Evolutionary conservation across 1,140 invertebrate genomes (phyloP), one percentile per base, ranked within the genome.

Genomic region (Trachymyrmex cornetzi): DNA sequence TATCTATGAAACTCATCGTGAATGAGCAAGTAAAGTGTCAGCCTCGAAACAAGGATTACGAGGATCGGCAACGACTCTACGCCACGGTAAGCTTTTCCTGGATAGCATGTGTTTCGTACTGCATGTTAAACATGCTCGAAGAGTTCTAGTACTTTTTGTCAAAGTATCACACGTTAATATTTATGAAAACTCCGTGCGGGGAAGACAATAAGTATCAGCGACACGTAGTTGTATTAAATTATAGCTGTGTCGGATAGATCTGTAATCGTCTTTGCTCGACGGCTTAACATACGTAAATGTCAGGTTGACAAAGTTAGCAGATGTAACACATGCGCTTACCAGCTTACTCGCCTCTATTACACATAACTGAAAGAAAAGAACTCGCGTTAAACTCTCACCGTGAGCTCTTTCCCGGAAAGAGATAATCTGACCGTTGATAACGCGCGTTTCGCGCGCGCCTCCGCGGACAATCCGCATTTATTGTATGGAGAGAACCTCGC

Each of bases 1-100:
- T 34, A 74, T 50, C 53, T 67, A 72, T 44, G 38, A 75, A 75
- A 84, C 55, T 74, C 38, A n/a, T 24, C 24, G 67, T 75, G 69
- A 74, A 74, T 61, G 27, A 74, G n/a, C 55, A 63, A 74, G 30
- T 57, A 19, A 81, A 81, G 66, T 81, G 50, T 71, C 66, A 71
- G 53, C 38, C 57, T 61, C 24, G 53, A 84, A 61, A 82, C 80
- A 75, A 61, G 80, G 80, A 84, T 84, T 84, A 84, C 69, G 69
- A 48, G 69, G 38, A 74, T 74, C 38, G 55, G 55, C 69, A 22
- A 48, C 77, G n/a, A 27, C 55, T 72, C 24, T 34, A 14, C 80
- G 38, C 38, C 19, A 38, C 69, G 69, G 80, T 84, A 84, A 84
- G 80, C 63, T 34, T 34, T 24, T 34, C 9, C 30, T 34, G 22